Conservation (phyloP, 2,888 invertebrate genomes). For the Aelia acuminata region DNA sequence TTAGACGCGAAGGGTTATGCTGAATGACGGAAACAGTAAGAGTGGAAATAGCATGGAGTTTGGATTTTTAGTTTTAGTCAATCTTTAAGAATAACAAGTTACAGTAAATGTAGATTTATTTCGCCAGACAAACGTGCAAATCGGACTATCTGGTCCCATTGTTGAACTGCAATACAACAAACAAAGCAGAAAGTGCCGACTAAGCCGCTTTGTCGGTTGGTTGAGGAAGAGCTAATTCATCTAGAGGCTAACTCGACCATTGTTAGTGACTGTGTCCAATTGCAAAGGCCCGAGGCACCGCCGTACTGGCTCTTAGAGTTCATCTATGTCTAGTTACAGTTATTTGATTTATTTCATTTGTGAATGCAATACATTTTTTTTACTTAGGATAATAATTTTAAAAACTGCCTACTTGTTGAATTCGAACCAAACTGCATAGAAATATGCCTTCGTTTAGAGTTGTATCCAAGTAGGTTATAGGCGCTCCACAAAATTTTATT, state of each 20-base stretch:
- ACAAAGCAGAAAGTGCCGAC: conserved; percentile 34
- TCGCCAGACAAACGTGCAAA: neutral
- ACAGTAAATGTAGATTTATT: neutral
- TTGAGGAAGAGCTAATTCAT: conserved; percentile 39
- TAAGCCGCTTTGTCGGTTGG: conserved; percentile 43
- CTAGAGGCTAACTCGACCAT: conserved; percentile 17
- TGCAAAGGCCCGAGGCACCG: neutral
- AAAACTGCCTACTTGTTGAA: too few relatives aligned
- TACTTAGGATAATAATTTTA: too few relatives aligned
- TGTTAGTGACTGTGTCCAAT: conserved; percentile 38
- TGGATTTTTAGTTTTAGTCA: too few relatives aligned
- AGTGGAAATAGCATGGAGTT: too few relatives aligned
- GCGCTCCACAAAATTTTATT: too few relatives aligned
- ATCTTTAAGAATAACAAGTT: neutral
- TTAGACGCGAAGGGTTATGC: too few relatives aligned
- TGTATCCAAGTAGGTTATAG: too few relatives aligned
- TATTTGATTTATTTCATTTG: neutral
- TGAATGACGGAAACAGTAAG: too few relatives aligned
- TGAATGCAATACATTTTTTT: too few relatives aligned
- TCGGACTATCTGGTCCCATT: neutral
- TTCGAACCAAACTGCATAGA: too few relatives aligned
- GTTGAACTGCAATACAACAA: conserved; percentile 1
- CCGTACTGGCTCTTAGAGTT: neutral
- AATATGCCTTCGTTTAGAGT: too few relatives aligned
- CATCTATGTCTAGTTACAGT: neutral